Conservation (phyloP, 2,888 invertebrate species). For the Nymphalis c-album region DNA sequence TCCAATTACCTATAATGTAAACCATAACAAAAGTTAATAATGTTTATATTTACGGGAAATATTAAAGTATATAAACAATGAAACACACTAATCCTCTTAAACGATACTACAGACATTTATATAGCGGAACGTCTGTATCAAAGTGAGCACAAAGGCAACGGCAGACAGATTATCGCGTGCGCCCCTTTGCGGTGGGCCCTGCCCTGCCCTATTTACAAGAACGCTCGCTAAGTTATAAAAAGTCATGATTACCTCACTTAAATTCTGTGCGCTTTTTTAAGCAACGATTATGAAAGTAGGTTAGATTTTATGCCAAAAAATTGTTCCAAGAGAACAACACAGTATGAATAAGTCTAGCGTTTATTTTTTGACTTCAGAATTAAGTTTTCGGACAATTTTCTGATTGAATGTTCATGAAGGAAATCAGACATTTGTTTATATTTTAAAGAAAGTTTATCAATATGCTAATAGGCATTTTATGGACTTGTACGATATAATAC, state of each 20-base stretch:
- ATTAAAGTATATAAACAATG: background rate
- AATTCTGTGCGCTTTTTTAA: constrained; percentile 3
- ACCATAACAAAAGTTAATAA: background rate
- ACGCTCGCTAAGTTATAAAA: constrained; percentile 25
- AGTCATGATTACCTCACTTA: constrained; percentile 4
- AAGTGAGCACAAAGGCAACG: constrained; percentile 17
- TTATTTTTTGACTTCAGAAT: background rate
- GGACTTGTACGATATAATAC: no score
- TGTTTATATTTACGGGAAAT: background rate
- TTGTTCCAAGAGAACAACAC: background rate
- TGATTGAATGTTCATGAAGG: no score
- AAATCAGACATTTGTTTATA: no score
- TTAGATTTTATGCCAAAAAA: background rate
- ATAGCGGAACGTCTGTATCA: constrained; percentile 20
- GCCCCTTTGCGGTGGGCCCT: constrained; percentile 22
- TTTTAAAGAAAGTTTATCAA: no score
- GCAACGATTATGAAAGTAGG: background rate
- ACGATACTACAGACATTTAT: constrained; percentile 2
- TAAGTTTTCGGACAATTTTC: no score
- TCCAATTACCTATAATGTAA: no score
- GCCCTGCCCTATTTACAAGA: constrained; percentile 30
- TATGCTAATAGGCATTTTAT: no score
- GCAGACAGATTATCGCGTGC: constrained; percentile 33
- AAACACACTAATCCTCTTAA: constrained; percentile 13
- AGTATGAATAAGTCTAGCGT: background rate